Evolutionary conservation across 2,888 invertebrate species (phyloP).

Genomic region (Pheosia tremula): DNA sequence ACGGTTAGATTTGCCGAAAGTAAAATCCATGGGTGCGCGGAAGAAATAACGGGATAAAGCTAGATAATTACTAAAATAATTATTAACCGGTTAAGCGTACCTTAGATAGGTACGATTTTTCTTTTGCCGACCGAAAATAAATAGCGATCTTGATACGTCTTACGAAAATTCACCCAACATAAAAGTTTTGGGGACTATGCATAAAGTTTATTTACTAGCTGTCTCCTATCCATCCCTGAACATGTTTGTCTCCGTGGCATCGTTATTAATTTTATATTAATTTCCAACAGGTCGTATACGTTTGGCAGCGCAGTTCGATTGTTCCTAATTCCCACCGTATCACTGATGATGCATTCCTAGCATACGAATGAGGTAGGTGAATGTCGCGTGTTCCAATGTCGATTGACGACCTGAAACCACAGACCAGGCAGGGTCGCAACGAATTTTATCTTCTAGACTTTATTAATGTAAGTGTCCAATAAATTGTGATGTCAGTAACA

Average conservation of each 20-base stretch:
- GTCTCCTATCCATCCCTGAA: too few species aligned
- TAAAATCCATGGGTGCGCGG: too few species aligned
- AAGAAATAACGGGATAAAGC: too few species aligned
- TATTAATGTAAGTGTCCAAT: slow-evolving; percentile 70
- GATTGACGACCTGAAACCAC: slow-evolving; percentile 49
- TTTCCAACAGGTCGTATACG: slow-evolving; percentile 70
- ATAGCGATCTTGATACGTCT: too few species aligned
- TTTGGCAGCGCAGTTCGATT: slow-evolving; percentile 76
- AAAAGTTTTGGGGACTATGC: too few species aligned
- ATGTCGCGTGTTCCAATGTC: slow-evolving; percentile 55
- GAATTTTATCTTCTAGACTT: slow-evolving; percentile 78
- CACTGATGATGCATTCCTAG: slow-evolving; percentile 66
- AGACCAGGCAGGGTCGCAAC: slow-evolving; percentile 75
- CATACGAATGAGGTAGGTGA: slow-evolving; percentile 47
- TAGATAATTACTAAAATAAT: too few species aligned
- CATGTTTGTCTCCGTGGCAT: not conserved
- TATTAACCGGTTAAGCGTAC: too few species aligned
- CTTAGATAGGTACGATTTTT: too few species aligned
- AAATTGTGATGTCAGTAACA: slow-evolving; percentile 82
- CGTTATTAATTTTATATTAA: slow-evolving; percentile 6
- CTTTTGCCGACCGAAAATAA: too few species aligned
- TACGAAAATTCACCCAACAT: too few species aligned
- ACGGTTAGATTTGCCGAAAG: too few species aligned
- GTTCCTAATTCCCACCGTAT: slow-evolving; percentile 65
- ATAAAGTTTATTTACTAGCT: too few species aligned